A percentile compares a stretch with the other conserved stretches of the same genome.
phyloP scores from a whole-genome alignment of 2,797 vertebrate genomes.

The Gymnodraco acuticeps region DNA sequence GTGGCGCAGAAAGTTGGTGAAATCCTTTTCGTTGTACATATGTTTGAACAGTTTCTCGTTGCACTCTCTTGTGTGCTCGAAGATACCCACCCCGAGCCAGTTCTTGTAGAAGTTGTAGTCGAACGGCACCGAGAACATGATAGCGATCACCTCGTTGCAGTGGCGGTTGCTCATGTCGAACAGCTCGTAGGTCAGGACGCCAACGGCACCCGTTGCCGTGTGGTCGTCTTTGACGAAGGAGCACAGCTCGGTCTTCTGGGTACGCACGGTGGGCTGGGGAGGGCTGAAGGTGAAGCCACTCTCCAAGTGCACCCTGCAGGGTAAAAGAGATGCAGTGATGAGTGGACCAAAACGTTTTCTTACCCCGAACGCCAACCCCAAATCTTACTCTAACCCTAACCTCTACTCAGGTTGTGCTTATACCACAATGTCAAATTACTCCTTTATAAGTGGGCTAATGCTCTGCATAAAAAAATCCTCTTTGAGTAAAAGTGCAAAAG shows the following conservation, averaged over 20 bases:
- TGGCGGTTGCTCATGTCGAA: conserved; percentile 35
- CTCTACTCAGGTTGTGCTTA: neutral
- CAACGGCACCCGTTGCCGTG: conserved; percentile 67
- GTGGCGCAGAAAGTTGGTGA: conserved; percentile 48
- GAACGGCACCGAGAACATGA: conserved; percentile 83
- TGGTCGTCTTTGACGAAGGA: conserved; percentile 81
- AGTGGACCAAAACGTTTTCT: neutral
- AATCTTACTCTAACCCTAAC: no score
- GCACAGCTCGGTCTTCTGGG: conserved; percentile 66
- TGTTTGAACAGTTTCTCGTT: conserved; percentile 59
- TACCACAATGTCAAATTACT: neutral
- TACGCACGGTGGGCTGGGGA: conserved; percentile 73
- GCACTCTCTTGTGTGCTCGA: neutral
- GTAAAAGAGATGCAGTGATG: neutral
- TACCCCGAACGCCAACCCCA: no score
- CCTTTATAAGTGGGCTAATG: no score
- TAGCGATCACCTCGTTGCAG: conserved; percentile 48
- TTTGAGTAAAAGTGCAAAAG: neutral
- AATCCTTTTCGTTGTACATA: conserved; percentile 68
- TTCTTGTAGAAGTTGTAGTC: conserved; percentile 80
- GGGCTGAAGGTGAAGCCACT: conserved; percentile 71
- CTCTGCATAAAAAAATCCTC: neutral
- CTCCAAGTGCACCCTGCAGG: conserved; percentile 68
- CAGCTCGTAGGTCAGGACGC: conserved; percentile 79
- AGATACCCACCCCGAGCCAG: conserved; percentile 73